These are phyloP conservation scores for Resseliella maxima DNA, from an alignment of 2,888 invertebrate species.

Conservation along the genomic window DNA sequence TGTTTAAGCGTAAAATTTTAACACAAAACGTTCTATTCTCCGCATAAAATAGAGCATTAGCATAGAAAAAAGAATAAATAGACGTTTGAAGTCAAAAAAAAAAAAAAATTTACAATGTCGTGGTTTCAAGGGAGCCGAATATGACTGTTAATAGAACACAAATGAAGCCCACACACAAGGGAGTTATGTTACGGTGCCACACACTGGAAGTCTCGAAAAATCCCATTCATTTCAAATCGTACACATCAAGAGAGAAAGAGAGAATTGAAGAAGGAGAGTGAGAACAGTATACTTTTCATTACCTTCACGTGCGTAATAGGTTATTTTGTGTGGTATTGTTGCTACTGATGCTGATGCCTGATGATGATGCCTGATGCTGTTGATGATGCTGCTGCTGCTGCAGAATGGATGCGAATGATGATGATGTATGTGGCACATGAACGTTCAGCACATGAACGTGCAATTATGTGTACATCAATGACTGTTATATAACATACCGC, in stretches of 20 bases:
- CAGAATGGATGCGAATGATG: conserved; percentile 45
- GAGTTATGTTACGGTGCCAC: conserved; percentile 31
- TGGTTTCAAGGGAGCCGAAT: conserved; percentile 11
- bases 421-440: conserved; percentile 54
- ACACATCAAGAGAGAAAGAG: background rate
- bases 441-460: conserved; percentile 55
- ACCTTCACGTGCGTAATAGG: conserved; percentile 51
- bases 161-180: background rate
- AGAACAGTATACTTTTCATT: conserved; percentile 19
- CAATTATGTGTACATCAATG: conserved; percentile 49
- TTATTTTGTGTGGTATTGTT: too few species aligned
- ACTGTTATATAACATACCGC: conserved; percentile 53
- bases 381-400: background rate
- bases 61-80: background rate
- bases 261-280: too few species aligned
- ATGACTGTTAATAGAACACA: background rate
- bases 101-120: background rate
- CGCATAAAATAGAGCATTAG: too few species aligned
- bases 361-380: too few species aligned
- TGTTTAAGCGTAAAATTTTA: too few species aligned
- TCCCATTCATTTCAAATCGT: background rate
- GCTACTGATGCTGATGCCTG: too few species aligned
- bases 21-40: too few species aligned
- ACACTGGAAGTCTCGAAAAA: background rate
- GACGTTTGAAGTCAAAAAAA: background rate